These are phyloP conservation scores for Mesoclemmys tuberculata DNA, from an alignment of 2,113 vertebrate species.

Conservation along the genomic window DNA sequence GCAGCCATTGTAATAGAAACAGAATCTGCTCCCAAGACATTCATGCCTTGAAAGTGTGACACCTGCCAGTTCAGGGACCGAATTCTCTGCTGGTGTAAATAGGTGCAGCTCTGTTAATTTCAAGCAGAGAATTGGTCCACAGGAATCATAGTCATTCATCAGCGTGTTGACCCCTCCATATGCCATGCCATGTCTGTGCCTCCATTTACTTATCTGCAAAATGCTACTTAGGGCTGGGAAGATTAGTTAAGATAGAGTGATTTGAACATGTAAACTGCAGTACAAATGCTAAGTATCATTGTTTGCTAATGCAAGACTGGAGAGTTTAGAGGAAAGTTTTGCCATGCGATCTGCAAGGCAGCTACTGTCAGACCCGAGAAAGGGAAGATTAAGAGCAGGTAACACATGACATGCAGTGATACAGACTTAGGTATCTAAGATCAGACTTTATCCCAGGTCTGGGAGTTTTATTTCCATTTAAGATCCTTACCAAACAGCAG, in stretches of 20 bases:
- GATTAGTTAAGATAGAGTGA: neutral
- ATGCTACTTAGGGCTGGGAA: neutral
- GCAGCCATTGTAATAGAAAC: neutral
- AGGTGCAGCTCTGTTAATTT: neutral
- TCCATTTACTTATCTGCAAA: neutral
- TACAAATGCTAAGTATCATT: neutral
- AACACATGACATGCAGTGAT: neutral
- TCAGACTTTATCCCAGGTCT: neutral
- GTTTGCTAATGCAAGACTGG: neutral
- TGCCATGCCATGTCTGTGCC: neutral
- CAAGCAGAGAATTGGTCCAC: neutral
- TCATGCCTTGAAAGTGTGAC: neutral
- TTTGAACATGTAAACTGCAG: neutral
- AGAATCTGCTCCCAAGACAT: neutral
- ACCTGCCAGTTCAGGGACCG: rapidly evolving
- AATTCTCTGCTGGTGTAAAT: neutral
- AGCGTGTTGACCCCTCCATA: neutral
- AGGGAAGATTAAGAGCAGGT: neutral
- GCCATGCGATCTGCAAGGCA: rapidly evolving
- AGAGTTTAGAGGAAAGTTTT: neutral
- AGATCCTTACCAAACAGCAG: neutral
- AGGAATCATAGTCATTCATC: neutral
- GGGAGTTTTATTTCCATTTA: rapidly evolving
- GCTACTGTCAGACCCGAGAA: neutral
- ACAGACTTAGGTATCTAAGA: rapidly evolving